phyloP scores from a whole-genome alignment of 2,888 invertebrate species.

The Nomada fucata region DNA sequence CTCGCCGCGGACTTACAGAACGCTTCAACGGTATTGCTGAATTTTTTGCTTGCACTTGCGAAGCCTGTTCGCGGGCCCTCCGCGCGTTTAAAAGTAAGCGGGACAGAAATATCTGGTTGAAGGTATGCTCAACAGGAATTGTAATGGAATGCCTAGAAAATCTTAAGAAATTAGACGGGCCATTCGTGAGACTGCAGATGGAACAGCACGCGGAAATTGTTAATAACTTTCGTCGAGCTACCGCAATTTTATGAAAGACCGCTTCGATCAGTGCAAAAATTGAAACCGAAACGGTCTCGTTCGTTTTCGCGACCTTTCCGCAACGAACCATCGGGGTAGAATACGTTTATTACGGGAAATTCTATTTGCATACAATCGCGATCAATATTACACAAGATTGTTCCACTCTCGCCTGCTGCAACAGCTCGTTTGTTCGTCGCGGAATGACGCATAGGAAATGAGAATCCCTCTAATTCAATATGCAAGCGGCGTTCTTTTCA shows the following conservation, averaged over 20 bases:
- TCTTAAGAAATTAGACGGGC: background rate
- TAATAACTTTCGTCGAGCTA: background rate
- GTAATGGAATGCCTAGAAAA: no score
- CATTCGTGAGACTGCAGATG: background rate
- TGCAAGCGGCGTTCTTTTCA: slow-evolving; percentile 28
- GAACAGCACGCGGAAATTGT: background rate
- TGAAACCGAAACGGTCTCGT: background rate
- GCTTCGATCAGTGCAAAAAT: no score
- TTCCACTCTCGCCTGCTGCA: background rate
- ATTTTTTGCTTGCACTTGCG: slow-evolving; percentile 24
- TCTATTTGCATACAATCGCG: no score
- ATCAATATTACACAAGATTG: background rate
- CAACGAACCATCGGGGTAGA: background rate
- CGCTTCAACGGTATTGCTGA: slow-evolving; percentile 25
- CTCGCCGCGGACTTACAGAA: slow-evolving; percentile 51
- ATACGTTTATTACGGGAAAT: no score
- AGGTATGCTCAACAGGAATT: no score
- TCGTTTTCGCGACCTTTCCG: no score
- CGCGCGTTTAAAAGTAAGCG: no score
- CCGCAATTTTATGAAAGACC: background rate
- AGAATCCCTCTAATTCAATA: slow-evolving; percentile 22
- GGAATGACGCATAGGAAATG: background rate
- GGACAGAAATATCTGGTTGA: no score
- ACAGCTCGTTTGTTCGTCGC: background rate
- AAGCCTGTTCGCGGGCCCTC: no score